phyloP scores from a whole-genome alignment of 1,140 invertebrate species.

The Wasmannia auropunctata region DNA sequence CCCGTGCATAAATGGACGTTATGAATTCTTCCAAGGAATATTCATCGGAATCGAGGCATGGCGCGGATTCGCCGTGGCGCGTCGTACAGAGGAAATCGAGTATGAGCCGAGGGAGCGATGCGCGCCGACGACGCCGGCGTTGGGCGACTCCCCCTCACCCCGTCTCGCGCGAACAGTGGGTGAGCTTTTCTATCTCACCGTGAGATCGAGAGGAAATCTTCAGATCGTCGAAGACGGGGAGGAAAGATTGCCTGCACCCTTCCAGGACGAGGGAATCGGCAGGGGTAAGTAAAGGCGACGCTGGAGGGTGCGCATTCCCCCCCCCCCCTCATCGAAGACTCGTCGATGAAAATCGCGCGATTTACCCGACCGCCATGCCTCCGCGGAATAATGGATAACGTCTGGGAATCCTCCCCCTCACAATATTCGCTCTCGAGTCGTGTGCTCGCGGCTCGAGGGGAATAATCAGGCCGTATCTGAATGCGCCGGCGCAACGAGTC shows the following conservation, averaged over 20 bases:
- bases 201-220: slow-evolving; percentile 73
- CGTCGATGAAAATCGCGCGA: slow-evolving; percentile 74
- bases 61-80: slow-evolving; percentile 23
- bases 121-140: slow-evolving; percentile 8
- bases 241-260: slow-evolving; percentile 68
- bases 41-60: slow-evolving; percentile 68
- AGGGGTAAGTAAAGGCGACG: neutral
- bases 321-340: slow-evolving; percentile 35
- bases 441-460: neutral
- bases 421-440: slow-evolving; percentile 56
- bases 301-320: neutral
- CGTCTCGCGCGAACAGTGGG: neutral
- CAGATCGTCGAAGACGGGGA: slow-evolving; percentile 63
- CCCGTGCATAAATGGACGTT: slow-evolving; percentile 76
- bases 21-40: slow-evolving; percentile 73
- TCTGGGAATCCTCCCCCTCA: slow-evolving; percentile 62
- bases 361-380: slow-evolving; percentile 70
- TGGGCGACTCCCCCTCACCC: neutral
- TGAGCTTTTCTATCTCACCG: slow-evolving; percentile 66
- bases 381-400: slow-evolving; percentile 73
- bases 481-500: neutral
- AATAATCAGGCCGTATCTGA: slow-evolving; percentile 53
- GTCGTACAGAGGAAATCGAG: slow-evolving; percentile 71
- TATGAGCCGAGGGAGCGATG: slow-evolving; percentile 56
- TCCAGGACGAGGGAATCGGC: slow-evolving; percentile 48